Conservation (phyloP, 35 echinoderm and acorn worm species). For the Ophioderma brevispina region DNA sequence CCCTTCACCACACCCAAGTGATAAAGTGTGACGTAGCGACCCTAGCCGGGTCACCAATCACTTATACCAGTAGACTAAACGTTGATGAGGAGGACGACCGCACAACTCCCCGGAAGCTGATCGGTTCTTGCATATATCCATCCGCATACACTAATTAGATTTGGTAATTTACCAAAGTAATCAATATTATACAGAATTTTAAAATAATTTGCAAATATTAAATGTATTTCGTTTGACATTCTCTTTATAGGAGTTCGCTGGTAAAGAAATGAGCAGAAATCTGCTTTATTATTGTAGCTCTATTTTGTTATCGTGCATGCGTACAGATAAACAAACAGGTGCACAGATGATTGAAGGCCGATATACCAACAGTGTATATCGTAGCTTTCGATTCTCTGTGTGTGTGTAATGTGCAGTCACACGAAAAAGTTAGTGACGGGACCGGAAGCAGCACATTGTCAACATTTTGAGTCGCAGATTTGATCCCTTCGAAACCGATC, state of each 20-base stretch:
- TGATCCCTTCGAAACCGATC: background rate
- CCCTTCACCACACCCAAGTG: too few species aligned
- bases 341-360: background rate
- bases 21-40: too few species aligned
- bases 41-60: too few species aligned
- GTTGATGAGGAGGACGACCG: background rate
- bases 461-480: background rate
- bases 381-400: background rate
- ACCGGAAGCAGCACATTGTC: background rate
- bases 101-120: background rate
- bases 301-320: background rate
- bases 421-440: background rate
- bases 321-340: constrained; percentile 6
- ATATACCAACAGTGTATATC: background rate
- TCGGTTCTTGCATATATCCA: background rate
- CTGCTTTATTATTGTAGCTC: background rate
- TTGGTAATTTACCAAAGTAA: background rate
- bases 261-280: background rate
- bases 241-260: too few species aligned
- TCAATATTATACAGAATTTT: background rate
- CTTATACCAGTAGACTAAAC: background rate
- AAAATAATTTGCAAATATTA: background rate
- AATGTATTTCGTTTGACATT: background rate
- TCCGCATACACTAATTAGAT: background rate
- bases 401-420: background rate